phyloP scores from a whole-genome alignment of 2,888 invertebrate genomes.

The Tetragonula carbonaria region DNA sequence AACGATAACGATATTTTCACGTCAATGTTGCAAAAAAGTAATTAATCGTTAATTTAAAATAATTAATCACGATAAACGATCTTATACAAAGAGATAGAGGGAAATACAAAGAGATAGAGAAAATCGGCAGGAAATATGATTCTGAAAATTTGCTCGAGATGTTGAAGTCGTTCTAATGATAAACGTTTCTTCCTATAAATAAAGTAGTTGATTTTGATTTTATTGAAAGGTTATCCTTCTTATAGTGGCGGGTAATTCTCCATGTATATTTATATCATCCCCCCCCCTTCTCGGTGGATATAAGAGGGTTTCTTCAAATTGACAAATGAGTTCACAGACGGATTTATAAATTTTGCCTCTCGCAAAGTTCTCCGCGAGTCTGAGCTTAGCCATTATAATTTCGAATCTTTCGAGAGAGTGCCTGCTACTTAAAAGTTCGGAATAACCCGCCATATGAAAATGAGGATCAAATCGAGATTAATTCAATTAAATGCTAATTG shows the following conservation, averaged over 20 bases:
- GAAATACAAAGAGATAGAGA: no score
- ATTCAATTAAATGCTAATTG: slow-evolving; percentile 4
- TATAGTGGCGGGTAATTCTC: background rate
- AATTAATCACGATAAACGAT: background rate
- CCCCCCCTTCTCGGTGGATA: no score
- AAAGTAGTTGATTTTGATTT: no score
- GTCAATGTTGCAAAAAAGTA: background rate
- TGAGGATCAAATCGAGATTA: slow-evolving; percentile 11
- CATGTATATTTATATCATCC: no score
- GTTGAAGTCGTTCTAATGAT: no score
- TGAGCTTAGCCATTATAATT: background rate
- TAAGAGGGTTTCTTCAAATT: background rate
- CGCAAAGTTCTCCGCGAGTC: no score
- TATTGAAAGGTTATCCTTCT: background rate
- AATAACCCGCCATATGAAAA: background rate
- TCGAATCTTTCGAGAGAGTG: no score
- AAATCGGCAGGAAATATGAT: no score
- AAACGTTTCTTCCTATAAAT: no score
- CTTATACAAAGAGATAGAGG: no score
- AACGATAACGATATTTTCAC: background rate
- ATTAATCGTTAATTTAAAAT: background rate
- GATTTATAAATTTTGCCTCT: background rate
- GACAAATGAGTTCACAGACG: background rate
- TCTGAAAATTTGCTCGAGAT: no score
- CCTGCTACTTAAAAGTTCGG: background rate